phyloP scores from a whole-genome alignment of 64 coral and sea anemone species.

The Hydrozoanthus tunicans region DNA sequence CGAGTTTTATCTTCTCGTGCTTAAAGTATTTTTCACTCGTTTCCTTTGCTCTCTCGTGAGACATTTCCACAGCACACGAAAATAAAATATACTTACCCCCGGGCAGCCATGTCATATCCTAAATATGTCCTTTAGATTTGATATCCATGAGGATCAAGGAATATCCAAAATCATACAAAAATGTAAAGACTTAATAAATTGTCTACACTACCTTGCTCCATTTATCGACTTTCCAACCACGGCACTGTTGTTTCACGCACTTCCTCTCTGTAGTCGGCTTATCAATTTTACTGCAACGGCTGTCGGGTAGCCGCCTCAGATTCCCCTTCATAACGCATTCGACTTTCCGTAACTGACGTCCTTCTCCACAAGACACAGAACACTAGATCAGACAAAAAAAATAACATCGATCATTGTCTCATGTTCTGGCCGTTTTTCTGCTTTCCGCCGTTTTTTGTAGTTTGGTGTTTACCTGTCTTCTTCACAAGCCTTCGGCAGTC shows the following conservation, averaged over 20 bases:
- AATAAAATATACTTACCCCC: background rate
- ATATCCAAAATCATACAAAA: background rate
- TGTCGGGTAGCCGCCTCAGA: constrained; percentile 30
- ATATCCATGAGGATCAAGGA: too few species aligned
- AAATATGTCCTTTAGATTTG: too few species aligned
- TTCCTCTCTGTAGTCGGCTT: constrained; percentile 7
- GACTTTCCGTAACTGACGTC: constrained; percentile 28
- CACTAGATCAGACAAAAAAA: constrained; percentile 10
- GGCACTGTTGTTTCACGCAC: constrained; percentile 21
- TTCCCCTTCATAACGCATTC: constrained; percentile 50
- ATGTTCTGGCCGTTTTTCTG: too few species aligned
- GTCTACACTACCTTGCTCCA: constrained; percentile 26
- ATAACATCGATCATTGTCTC: background rate
- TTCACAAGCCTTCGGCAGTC: too few species aligned
- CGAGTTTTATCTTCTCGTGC: background rate
- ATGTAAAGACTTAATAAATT: background rate
- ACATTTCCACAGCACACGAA: background rate
- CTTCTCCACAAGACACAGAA: constrained; percentile 36
- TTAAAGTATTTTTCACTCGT: background rate
- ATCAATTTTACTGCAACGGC: background rate
- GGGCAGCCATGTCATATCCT: too few species aligned
- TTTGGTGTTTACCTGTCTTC: too few species aligned
- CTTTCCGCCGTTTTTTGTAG: too few species aligned
- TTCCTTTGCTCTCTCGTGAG: too few species aligned
- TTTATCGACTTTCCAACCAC: constrained; percentile 28